Conservation (phyloP, 2,888 invertebrate species). For the Dryadula phaetusa region DNA sequence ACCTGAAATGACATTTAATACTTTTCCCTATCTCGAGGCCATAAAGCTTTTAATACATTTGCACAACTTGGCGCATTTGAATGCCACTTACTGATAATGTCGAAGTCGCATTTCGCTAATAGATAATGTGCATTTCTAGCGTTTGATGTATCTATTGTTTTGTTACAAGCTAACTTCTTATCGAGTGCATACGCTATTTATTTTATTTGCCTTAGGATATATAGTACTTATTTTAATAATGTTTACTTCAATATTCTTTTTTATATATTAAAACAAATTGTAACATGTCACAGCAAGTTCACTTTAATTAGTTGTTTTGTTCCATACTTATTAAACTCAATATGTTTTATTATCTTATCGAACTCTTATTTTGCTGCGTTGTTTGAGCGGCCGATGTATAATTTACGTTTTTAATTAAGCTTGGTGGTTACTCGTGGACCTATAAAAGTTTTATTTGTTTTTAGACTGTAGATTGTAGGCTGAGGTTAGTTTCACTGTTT, state of each 20-base stretch:
- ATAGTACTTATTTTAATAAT: not conserved
- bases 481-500: slow-evolving; percentile 9
- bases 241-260: too few species aligned
- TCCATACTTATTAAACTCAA: slow-evolving; percentile 30
- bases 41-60: slow-evolving; percentile 45
- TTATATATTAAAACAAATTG: slow-evolving; percentile 17
- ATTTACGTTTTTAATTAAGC: slow-evolving; percentile 34
- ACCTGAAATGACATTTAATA: slow-evolving; percentile 35
- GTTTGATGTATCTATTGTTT: slow-evolving; percentile 50
- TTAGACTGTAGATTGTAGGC: slow-evolving; percentile 8
- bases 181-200: not conserved
- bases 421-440: slow-evolving; percentile 14
- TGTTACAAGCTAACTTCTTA: slow-evolving; percentile 21
- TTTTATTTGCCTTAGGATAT: not conserved
- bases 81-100: slow-evolving; percentile 47
- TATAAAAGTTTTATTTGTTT: slow-evolving; percentile 33
- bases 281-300: slow-evolving; percentile 32
- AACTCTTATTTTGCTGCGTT: slow-evolving; percentile 29
- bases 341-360: slow-evolving; percentile 41
- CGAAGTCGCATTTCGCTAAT: slow-evolving; percentile 47
- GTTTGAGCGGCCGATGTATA: slow-evolving; percentile 23
- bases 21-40: slow-evolving; percentile 40
- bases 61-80: slow-evolving; percentile 38
- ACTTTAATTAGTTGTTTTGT: slow-evolving; percentile 31
- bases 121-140: slow-evolving; percentile 50